A percentile compares a stretch with the other conserved stretches of the same genome.
Conservation (phyloP, 2,888 invertebrate species). For the Amaurobius ferox region DNA sequence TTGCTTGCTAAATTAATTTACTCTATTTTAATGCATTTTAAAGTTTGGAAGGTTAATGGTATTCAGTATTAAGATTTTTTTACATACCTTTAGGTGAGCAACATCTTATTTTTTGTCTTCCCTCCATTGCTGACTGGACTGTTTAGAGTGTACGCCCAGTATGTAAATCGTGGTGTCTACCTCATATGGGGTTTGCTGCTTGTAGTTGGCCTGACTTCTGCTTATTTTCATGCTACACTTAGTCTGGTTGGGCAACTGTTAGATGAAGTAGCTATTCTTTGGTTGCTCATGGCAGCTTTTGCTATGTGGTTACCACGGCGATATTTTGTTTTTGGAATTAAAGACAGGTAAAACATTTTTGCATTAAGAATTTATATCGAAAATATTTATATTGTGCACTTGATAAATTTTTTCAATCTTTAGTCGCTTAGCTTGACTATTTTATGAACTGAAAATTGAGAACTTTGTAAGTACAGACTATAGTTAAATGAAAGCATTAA, state of each 20-base stretch:
- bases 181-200: conserved; percentile 88
- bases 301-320: conserved; percentile 81
- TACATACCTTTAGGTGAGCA: conserved; percentile 82
- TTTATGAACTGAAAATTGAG: too few species aligned
- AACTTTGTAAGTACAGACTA: too few species aligned
- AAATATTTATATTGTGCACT: too few species aligned
- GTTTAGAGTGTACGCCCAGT: conserved; percentile 86
- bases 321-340: conserved; percentile 74
- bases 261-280: conserved; percentile 88
- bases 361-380: too few species aligned
- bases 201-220: conserved; percentile 87
- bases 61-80: too few species aligned
- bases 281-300: conserved; percentile 88
- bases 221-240: conserved; percentile 90
- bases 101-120: conserved; percentile 85
- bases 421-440: too few species aligned
- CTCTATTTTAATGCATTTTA: too few species aligned
- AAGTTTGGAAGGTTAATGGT: too few species aligned
- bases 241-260: conserved; percentile 88
- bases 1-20: too few species aligned
- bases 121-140: conserved; percentile 87
- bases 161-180: conserved; percentile 87
- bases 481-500: too few species aligned
- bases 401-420: too few species aligned
- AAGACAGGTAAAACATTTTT: conserved; percentile 67